Conservation (phyloP, 2,113 vertebrate genomes). For the Athene cunicularia region DNA sequence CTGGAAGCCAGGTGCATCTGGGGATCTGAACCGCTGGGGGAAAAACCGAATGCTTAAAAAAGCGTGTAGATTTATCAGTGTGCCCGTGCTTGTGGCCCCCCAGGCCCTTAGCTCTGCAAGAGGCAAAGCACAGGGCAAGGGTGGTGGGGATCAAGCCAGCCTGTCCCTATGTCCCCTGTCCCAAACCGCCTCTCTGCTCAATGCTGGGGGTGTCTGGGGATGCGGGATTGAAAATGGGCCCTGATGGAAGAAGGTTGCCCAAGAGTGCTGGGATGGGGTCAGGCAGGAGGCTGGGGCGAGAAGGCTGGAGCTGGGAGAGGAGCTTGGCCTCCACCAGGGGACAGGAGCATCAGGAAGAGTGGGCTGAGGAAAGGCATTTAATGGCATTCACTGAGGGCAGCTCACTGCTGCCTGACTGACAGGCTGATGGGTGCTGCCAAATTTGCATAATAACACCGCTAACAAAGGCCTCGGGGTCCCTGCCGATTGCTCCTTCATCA, state of each 20-base stretch:
- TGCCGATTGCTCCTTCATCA: neutral
- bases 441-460: slow-evolving; percentile 14
- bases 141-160: fast-evolving
- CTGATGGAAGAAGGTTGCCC: fast-evolving
- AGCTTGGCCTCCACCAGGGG: fast-evolving
- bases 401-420: neutral
- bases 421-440: slow-evolving; percentile 21
- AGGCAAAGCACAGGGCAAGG: neutral
- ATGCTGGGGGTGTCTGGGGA: neutral
- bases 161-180: neutral
- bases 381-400: neutral
- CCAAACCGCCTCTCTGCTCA: neutral
- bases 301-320: neutral
- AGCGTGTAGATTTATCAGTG: fast-evolving
- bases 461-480: neutral
- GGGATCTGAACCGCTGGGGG: neutral
- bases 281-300: neutral
- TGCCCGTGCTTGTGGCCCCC: fast-evolving
- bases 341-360: neutral
- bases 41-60: neutral
- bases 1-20: neutral
- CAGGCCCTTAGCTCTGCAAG: neutral
- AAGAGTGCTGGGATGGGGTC: fast-evolving
- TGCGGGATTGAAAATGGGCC: neutral
- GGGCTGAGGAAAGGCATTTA: neutral